Evolutionary conservation across 2,888 invertebrate genomes (phyloP).

Genomic region (Anthrax anthrax): DNA sequence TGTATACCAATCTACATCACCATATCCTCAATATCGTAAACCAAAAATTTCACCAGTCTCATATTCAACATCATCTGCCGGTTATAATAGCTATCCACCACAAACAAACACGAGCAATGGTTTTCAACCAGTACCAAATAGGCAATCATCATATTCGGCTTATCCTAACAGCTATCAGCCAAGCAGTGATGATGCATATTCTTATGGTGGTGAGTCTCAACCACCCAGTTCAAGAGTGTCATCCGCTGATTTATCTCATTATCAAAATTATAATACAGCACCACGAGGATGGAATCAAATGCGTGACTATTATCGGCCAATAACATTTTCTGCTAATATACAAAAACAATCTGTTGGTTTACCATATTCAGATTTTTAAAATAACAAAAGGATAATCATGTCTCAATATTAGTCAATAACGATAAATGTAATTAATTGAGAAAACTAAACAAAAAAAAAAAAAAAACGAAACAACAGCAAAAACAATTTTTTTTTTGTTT

Average conservation of each 20-base stretch:
- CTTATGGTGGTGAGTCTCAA: conserved; percentile 2
- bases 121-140: background rate
- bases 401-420: too few relatives aligned
- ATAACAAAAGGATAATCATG: background rate
- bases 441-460: background rate
- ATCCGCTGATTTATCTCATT: conserved; percentile 15
- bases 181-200: conserved; percentile 2
- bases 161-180: background rate
- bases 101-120: conserved; percentile 1
- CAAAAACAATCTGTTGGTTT: conserved; percentile 18
- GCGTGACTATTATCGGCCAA: conserved; percentile 54
- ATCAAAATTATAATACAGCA: conserved; percentile 62
- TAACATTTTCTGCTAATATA: conserved; percentile 49
- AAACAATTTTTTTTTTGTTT: too few relatives aligned
- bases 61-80: conserved; percentile 10
- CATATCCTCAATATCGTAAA: background rate
- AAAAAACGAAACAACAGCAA: too few relatives aligned
- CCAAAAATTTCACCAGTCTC: conserved; percentile 19
- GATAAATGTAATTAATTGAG: too few relatives aligned
- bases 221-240: conserved; percentile 5
- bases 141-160: background rate
- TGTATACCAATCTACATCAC: too few relatives aligned
- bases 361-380: conserved; percentile 41
- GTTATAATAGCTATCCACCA: background rate
- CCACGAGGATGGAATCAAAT: conserved; percentile 68